Conservation (phyloP, 2,113 vertebrate genomes). For the Nannospalax galili region DNA sequence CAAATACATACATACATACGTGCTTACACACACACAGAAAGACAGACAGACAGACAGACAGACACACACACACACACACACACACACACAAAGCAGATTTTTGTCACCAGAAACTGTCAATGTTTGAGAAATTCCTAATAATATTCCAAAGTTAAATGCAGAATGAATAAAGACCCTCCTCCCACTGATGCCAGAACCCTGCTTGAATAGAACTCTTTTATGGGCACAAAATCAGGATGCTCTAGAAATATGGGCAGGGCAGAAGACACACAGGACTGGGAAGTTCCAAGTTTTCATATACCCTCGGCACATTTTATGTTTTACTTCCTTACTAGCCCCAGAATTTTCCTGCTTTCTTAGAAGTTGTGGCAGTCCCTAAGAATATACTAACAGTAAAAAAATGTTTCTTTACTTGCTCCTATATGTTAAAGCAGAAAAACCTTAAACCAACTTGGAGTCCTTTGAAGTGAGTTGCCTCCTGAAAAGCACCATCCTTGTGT, state of each 20-base stretch:
- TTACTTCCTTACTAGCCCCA: background rate
- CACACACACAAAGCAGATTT: background rate
- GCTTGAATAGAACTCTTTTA: background rate
- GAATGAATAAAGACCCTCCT: background rate
- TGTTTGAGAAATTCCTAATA: background rate
- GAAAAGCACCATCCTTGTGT: background rate
- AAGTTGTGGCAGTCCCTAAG: background rate
- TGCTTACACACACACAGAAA: background rate
- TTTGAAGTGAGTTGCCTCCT: background rate
- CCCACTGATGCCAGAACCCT: background rate
- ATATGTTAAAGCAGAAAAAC: background rate
- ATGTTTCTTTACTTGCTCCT: background rate
- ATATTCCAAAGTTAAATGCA: background rate
- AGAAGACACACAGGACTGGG: background rate
- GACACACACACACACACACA: background rate
- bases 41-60: background rate
- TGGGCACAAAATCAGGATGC: background rate
- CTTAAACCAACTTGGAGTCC: background rate
- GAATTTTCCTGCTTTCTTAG: background rate
- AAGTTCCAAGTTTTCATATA: background rate
- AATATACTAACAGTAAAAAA: constrained; percentile 16
- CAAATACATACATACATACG: background rate
- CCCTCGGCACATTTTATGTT: background rate
- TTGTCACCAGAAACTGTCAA: background rate
- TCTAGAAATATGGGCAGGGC: background rate